These are phyloP conservation scores for Stenotaenia linearis DNA, from an alignment of 2,888 invertebrate genomes.

Conservation along the genomic window DNA sequence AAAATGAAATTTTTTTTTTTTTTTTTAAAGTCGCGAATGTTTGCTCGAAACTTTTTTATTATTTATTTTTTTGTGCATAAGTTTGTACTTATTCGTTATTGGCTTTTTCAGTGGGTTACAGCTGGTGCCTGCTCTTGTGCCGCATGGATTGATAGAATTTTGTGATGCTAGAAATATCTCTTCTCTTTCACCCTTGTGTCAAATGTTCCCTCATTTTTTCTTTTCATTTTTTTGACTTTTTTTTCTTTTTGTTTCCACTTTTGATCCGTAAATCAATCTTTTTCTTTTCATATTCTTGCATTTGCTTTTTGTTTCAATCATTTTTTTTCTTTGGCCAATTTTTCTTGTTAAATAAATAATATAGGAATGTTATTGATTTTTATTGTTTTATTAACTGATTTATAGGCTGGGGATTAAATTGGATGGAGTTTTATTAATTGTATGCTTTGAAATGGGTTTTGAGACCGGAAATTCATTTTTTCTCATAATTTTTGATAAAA, in stretches of 20 bases:
- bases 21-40: no score
- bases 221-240: no score
- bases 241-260: not conserved
- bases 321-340: not conserved
- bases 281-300: not conserved
- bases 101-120: not conserved
- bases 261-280: not conserved
- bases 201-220: not conserved
- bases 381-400: no score
- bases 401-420: no score
- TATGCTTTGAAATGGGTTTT: no score
- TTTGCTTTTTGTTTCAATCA: not conserved
- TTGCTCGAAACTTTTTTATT: not conserved
- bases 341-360: not conserved
- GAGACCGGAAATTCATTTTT: no score
- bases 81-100: not conserved
- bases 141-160: conserved; percentile 17
- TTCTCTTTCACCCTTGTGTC: not conserved
- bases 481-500: no score
- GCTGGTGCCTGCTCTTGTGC: not conserved
- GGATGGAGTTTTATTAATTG: no score
- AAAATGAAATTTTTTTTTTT: no score
- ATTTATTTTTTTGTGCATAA: conserved; percentile 17
- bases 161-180: not conserved
- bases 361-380: no score